Base-by-base conservation (phyloP, 1,140 invertebrate genomes). In the Trichomalopsis sarcophagae region DNA sequence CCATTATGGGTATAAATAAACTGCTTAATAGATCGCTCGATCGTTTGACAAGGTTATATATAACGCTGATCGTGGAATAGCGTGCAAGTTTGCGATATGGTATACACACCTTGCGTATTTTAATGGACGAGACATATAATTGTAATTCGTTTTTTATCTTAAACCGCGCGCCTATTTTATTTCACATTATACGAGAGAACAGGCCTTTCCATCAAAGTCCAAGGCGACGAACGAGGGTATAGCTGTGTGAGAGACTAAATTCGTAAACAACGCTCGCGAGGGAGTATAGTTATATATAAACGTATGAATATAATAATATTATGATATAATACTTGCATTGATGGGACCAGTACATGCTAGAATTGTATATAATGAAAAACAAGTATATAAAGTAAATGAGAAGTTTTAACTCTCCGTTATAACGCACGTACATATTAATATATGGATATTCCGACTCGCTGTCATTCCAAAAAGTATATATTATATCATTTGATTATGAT, bases 301-400 rank as follows among this genome's bases (percentile, higher is more conserved):
- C 3, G 17, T n/a, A 62, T n/a, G n/a, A 0, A 62, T 62, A 62
- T 62, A 75, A 81, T 33, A 75, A 21, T 73, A 85, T 82, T 69
- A 23, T 66, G 81, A 7, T 68, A 68, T 69, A 73, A 86, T 73
- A 82, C 76, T 78, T 86, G 76, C 81, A 82, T 79, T 69, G 75
- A 86, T 80, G 81, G 85, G 81, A 86, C 85, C 81, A 85, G 79
- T 85, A 78, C 71, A 78, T 77, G 62, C 74, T 82, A 85, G 50
- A 73, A 73, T 73, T 77, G 36, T 85, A 30, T 27, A 71, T n/a
- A 30, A 69, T 69, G 68, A 76, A 36, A 55, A 55, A 68, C 50
- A 81, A 71, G 27, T 27, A 71, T 30, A 27, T 27, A 27, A 30
- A 68, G 40, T 76, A 36, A 84, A 40, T 14, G 36, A 77, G 14